phyloP scores from a whole-genome alignment of 64 coral and sea anemone genomes.

The Actinia tenebrosa region DNA sequence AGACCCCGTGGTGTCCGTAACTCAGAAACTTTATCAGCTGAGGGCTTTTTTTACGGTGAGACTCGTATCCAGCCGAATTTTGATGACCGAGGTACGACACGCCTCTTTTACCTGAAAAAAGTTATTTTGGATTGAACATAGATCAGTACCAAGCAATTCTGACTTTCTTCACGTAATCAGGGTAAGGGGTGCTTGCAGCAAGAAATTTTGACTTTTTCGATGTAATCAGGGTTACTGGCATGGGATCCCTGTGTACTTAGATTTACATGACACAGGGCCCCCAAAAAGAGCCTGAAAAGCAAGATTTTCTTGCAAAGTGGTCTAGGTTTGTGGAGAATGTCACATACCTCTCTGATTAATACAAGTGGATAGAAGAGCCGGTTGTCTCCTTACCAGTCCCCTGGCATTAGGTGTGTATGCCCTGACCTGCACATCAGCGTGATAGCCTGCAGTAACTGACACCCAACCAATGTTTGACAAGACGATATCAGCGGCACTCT shows the following conservation, averaged over 20 bases:
- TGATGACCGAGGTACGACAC: slow-evolving; percentile 66
- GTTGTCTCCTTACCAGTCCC: slow-evolving; percentile 65
- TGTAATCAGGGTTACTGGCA: no score
- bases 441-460: slow-evolving; percentile 81
- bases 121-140: background rate
- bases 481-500: slow-evolving; percentile 87
- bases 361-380: slow-evolving; percentile 75
- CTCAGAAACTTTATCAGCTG: slow-evolving; percentile 48
- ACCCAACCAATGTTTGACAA: slow-evolving; percentile 94
- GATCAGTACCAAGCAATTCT: no score
- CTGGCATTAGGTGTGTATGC: slow-evolving; percentile 80
- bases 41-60: slow-evolving; percentile 61
- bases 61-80: slow-evolving; percentile 43
- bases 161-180: no score
- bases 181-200: no score
- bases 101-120: slow-evolving; percentile 69
- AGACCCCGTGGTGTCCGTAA: slow-evolving; percentile 36
- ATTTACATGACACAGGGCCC: no score
- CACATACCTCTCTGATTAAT: slow-evolving; percentile 70
- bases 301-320: no score
- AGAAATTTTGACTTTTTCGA: no score
- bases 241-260: no score
- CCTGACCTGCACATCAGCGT: slow-evolving; percentile 58
- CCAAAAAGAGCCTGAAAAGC: no score
- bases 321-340: no score